Evolutionary conservation across 2,888 invertebrate species (phyloP).

Genomic region (Masnerella sp.): DNA sequence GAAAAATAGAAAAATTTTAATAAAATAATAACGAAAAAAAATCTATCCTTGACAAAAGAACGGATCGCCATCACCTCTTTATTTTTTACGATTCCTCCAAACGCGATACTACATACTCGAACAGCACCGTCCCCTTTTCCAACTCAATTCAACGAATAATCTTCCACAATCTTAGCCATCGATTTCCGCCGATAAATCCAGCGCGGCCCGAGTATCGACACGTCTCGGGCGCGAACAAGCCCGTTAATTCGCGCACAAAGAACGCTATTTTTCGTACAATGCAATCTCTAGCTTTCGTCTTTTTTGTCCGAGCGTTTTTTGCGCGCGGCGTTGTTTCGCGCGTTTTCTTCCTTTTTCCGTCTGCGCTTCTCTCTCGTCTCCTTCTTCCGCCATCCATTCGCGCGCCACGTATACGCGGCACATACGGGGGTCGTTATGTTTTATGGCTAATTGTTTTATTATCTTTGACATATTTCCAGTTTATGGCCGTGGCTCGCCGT

Average conservation of each 20-base stretch:
- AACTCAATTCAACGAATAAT: too few species aligned
- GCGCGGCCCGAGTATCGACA: conserved; percentile 26
- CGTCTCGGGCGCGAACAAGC: conserved; percentile 33
- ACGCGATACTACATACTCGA: too few species aligned
- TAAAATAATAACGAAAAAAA: too few species aligned
- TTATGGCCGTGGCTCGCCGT: conserved; percentile 74
- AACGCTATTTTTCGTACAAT: conserved; percentile 55
- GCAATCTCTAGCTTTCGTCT: conserved; percentile 58
- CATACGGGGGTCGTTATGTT: conserved; percentile 77
- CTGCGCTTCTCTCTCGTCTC: conserved; percentile 47
- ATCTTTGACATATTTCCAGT: conserved; percentile 78
- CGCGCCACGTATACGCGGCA: conserved; percentile 64
- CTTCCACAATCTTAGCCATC: too few species aligned
- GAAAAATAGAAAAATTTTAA: too few species aligned
- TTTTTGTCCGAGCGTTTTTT: conserved; percentile 45
- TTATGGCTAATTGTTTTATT: conserved; percentile 78
- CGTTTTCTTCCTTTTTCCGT: conserved; percentile 34
- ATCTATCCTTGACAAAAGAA: too few species aligned
- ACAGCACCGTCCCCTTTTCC: too few species aligned
- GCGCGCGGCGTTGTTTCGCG: conserved; percentile 14
- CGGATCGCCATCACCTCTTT: too few species aligned
- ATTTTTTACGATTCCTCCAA: too few species aligned
- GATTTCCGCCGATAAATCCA: conserved; percentile 35
- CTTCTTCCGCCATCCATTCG: conserved; percentile 56
- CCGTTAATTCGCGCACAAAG: conserved; percentile 50